Percentiles rank a stretch among this genome's conserved stretches.
These are phyloP conservation scores for Drosophila orosa DNA, from an alignment of 1,140 invertebrate species.

Conservation along the genomic window DNA sequence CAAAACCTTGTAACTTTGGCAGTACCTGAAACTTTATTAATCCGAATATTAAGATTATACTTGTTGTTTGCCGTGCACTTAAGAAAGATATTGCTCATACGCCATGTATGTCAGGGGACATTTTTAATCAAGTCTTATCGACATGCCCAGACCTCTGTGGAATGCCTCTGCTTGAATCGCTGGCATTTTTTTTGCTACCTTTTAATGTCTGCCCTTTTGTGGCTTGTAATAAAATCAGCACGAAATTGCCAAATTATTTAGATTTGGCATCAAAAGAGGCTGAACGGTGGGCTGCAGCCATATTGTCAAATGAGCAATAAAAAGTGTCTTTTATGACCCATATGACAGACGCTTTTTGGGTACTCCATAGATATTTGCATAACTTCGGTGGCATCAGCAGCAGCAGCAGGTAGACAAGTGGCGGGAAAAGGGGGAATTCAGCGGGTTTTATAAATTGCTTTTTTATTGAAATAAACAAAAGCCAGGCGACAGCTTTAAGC, in stretches of 20 bases:
- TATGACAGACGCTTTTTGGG: conserved; percentile 38
- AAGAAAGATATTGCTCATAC: conserved; percentile 17
- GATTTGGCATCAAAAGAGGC: conserved; percentile 48
- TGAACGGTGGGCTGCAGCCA: conserved; percentile 23
- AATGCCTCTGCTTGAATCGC: not conserved
- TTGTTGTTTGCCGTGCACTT: conserved; percentile 1
- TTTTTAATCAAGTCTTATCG: conserved; percentile 51
- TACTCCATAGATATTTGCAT: conserved; percentile 48
- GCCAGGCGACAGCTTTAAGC: conserved; percentile 38
- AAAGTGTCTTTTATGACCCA: conserved; percentile 48
- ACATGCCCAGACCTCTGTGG: not conserved
- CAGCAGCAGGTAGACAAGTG: conserved; percentile 25
- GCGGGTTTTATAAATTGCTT: conserved; percentile 46
- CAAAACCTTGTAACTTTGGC: not conserved
- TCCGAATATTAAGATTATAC: not conserved
- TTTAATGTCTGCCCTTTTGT: conserved; percentile 51
- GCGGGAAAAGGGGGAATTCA: not conserved
- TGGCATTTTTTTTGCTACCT: conserved; percentile 20
- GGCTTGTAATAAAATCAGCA: conserved; percentile 57
- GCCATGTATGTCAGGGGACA: conserved; percentile 12
- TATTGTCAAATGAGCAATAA: conserved; percentile 57
- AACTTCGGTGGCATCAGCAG: conserved; percentile 19
- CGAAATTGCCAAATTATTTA: conserved; percentile 56
- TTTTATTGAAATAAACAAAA: conserved; percentile 57
- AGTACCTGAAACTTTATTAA: not conserved